These are phyloP conservation scores for Leptopilina drosophilae DNA, from an alignment of 2,888 invertebrate species.

Conservation along the genomic window DNA sequence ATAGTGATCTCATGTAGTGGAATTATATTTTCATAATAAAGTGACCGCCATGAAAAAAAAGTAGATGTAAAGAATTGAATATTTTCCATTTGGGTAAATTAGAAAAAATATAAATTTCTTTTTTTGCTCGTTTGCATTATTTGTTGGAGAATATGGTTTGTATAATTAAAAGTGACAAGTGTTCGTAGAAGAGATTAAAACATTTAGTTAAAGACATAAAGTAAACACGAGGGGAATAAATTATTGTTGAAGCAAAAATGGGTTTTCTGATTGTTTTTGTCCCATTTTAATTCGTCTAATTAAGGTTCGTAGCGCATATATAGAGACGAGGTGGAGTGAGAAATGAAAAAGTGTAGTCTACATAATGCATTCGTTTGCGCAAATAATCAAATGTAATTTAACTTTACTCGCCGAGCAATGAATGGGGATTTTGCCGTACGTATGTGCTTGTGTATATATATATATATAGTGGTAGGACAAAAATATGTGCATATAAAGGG, in stretches of 20 bases:
- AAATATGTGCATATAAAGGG: slow-evolving; percentile 52
- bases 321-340: background rate
- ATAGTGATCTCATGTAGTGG: too few relatives aligned
- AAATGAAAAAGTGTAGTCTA: background rate
- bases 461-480: background rate
- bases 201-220: background rate
- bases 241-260: slow-evolving; percentile 5
- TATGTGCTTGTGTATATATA: background rate
- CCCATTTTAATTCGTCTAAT: slow-evolving; percentile 29
- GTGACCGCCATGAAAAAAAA: too few relatives aligned
- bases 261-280: slow-evolving; percentile 19
- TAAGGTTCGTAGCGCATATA: background rate
- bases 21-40: too few relatives aligned
- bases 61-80: too few relatives aligned
- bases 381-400: slow-evolving; percentile 40
- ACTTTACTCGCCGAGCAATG: background rate
- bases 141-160: background rate
- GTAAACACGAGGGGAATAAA: background rate
- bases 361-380: slow-evolving; percentile 30
- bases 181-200: slow-evolving; percentile 23
- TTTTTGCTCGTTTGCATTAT: background rate
- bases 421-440: slow-evolving; percentile 15
- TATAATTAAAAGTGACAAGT: slow-evolving; percentile 32
- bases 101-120: too few relatives aligned
- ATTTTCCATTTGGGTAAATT: too few relatives aligned